Percentiles rank a stretch among this genome's conserved stretches.
phyloP scores from a whole-genome alignment of 1,140 invertebrate genomes.

The Melipona quadrifasciata region DNA sequence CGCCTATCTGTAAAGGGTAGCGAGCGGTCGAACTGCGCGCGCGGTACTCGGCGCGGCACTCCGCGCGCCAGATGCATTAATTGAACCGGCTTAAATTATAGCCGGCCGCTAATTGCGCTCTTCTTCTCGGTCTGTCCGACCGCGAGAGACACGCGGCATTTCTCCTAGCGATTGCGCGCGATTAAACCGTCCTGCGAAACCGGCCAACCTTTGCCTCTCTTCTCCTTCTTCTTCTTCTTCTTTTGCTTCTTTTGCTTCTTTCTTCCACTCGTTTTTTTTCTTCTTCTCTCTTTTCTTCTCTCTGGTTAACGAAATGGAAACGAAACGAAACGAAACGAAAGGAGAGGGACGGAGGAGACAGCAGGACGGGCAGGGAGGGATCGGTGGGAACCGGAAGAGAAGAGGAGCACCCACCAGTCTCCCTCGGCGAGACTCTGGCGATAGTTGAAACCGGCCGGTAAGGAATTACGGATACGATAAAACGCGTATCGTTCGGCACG shows the following conservation, averaged over 20 bases:
- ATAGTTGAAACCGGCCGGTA: conserved; percentile 50
- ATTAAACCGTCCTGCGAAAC: conserved; percentile 31
- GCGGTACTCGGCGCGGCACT: conserved; percentile 37
- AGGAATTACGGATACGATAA: conserved; percentile 75
- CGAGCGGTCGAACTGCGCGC: conserved; percentile 40
- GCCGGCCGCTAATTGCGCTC: conserved; percentile 77
- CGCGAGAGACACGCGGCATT: conserved; percentile 47
- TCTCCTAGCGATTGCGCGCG: conserved; percentile 33
- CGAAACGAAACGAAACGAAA: background rate
- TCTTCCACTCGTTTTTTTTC: too few relatives aligned
- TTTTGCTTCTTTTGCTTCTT: background rate
- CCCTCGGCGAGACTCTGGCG: background rate
- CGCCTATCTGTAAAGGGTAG: conserved; percentile 31
- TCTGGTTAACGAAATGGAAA: background rate
- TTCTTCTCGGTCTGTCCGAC: conserved; percentile 39
- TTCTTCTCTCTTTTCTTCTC: background rate
- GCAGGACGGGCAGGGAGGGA: background rate
- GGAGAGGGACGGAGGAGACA: background rate
- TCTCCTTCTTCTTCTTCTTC: background rate
- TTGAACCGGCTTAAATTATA: conserved; percentile 79
- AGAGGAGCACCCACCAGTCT: background rate
- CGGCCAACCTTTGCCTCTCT: background rate
- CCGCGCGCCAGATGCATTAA: conserved; percentile 72
- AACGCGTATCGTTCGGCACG: conserved; percentile 29
- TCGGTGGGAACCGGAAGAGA: conserved; percentile 9